Conservation (phyloP, 2,888 invertebrate genomes). For the Habrosyne pyritoides region DNA sequence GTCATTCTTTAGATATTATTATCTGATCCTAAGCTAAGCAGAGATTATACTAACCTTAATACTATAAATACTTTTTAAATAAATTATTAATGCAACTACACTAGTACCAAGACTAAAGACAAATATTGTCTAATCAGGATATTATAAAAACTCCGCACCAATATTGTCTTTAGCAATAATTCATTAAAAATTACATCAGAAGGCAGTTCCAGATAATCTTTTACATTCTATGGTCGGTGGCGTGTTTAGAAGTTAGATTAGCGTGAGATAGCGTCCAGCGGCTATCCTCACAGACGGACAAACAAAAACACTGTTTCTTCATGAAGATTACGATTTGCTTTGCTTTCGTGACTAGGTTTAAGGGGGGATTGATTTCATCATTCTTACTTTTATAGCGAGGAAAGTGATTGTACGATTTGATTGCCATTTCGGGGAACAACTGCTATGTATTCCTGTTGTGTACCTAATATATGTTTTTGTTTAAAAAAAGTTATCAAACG, state of each 20-base stretch:
- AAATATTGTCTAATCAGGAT: no score
- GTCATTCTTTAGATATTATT: no score
- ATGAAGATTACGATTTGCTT: slow-evolving; percentile 19
- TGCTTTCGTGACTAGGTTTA: neutral
- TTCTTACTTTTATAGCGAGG: neutral
- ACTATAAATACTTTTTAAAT: no score
- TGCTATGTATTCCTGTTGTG: neutral
- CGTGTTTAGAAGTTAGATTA: slow-evolving; percentile 44
- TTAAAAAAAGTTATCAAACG: no score
- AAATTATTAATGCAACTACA: no score
- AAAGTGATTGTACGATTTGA: neutral
- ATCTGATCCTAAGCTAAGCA: no score
- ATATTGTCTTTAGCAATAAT: no score
- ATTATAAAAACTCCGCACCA: no score
- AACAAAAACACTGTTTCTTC: slow-evolving; percentile 42
- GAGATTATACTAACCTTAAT: no score
- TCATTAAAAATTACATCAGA: neutral
- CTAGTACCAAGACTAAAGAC: no score
- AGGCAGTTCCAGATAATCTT: neutral
- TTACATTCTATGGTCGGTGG: slow-evolving; percentile 24
- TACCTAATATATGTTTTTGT: no score
- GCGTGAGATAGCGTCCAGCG: slow-evolving; percentile 50
- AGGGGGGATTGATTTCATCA: neutral
- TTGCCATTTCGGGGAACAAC: neutral
- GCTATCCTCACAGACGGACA: slow-evolving; percentile 29